Percentiles rank a stretch among this genome's conserved stretches.
phyloP scores from a whole-genome alignment of 2,888 invertebrate species.

The Nebria brevicollis region DNA sequence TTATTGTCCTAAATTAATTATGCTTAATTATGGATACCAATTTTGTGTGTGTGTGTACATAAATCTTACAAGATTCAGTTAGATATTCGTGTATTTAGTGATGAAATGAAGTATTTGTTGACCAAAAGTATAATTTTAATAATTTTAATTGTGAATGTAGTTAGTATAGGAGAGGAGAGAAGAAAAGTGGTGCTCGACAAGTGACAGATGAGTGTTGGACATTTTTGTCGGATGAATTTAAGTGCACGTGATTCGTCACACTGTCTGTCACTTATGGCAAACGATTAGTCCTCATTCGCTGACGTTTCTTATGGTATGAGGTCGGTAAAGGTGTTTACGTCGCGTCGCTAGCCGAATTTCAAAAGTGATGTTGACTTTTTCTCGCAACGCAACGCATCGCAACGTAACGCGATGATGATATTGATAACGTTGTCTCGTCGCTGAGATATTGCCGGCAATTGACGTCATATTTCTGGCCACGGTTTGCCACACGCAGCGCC shows the following conservation, averaged over 20 bases:
- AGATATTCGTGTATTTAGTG: too few relatives aligned
- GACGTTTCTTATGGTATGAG: neutral
- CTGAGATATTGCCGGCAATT: slow-evolving; percentile 40
- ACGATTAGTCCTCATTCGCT: neutral
- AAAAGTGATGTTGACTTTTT: neutral
- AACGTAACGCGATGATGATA: slow-evolving; percentile 1
- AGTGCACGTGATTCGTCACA: neutral
- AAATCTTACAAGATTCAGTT: too few relatives aligned
- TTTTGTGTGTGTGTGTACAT: too few relatives aligned
- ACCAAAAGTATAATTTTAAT: too few relatives aligned
- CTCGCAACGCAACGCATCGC: neutral
- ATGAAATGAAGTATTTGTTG: too few relatives aligned
- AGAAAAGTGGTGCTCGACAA: neutral
- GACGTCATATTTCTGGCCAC: slow-evolving; percentile 34
- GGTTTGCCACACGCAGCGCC: slow-evolving; percentile 4
- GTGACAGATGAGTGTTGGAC: neutral
- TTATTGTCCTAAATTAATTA: too few relatives aligned
- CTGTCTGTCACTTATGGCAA: neutral
- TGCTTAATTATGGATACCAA: too few relatives aligned
- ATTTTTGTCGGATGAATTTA: neutral
- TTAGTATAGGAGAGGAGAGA: neutral
- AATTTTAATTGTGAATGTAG: too few relatives aligned
- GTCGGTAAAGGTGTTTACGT: neutral
- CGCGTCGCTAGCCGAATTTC: neutral
- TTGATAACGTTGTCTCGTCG: slow-evolving; percentile 36